These are phyloP conservation scores for Bambusicola thoracicus DNA, from an alignment of 2,113 vertebrate species.

Conservation along the genomic window DNA sequence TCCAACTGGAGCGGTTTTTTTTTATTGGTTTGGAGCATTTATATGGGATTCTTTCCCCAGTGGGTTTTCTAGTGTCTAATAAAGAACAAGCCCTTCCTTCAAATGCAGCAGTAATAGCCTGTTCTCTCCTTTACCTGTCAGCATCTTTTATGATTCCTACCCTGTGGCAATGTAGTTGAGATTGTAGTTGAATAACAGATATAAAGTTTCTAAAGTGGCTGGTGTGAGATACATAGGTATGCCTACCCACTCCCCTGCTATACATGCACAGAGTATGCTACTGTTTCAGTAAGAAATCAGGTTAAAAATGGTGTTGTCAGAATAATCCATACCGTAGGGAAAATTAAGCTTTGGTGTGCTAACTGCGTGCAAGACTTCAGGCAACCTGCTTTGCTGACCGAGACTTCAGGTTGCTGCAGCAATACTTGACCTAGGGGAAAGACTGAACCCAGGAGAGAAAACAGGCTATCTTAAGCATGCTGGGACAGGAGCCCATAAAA, in stretches of 20 bases:
- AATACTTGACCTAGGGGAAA: neutral
- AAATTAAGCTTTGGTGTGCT: neutral
- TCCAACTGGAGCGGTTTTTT: neutral
- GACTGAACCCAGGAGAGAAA: neutral
- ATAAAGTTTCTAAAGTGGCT: neutral
- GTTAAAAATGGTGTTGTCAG: neutral
- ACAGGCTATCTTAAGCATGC: neutral
- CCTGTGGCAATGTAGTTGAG: neutral
- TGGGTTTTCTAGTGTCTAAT: constrained; percentile 1
- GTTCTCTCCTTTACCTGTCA: neutral
- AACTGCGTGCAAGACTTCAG: neutral
- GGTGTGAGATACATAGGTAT: neutral
- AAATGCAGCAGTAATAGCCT: neutral
- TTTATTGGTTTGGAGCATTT: neutral
- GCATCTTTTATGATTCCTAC: neutral
- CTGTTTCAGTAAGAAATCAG: neutral
- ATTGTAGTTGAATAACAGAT: neutral
- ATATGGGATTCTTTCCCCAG: neutral
- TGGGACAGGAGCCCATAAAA: neutral
- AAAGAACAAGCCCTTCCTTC: constrained; percentile 9
- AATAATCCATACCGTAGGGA: neutral
- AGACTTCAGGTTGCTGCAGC: neutral
- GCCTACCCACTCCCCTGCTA: neutral
- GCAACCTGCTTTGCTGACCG: neutral
- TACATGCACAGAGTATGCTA: neutral